Conservation (phyloP, 2,888 invertebrate species). For the Standfussiana lucernea region DNA sequence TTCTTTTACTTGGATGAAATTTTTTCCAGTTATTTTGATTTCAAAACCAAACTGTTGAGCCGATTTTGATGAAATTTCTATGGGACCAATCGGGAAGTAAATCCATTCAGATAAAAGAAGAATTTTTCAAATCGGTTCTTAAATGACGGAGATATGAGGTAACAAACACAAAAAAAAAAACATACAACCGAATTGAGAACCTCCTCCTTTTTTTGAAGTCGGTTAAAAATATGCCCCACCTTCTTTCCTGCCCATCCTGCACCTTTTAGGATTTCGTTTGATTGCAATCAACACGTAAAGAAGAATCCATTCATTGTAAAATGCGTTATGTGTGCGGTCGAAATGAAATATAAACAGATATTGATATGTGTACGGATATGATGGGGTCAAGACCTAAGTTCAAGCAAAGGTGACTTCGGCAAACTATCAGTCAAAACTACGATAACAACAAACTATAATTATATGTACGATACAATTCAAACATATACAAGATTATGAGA, state of each 20-base stretch:
- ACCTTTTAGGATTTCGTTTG: background rate
- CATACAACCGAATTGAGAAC: too few relatives aligned
- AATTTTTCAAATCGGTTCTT: too few relatives aligned
- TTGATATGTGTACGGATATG: background rate
- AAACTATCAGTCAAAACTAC: slow-evolving; percentile 19
- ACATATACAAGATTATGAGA: background rate
- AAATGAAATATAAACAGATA: slow-evolving; percentile 6
- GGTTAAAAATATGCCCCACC: background rate
- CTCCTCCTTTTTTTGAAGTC: too few relatives aligned
- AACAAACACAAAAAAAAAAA: too few relatives aligned
- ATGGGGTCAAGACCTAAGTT: slow-evolving; percentile 37
- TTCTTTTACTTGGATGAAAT: too few relatives aligned
- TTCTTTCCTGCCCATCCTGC: background rate
- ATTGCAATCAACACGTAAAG: background rate
- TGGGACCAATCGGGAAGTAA: too few relatives aligned
- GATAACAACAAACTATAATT: slow-evolving; percentile 4
- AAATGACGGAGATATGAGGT: too few relatives aligned
- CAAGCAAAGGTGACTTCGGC: slow-evolving; percentile 17
- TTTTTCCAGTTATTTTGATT: too few relatives aligned
- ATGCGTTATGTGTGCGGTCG: slow-evolving; percentile 43
- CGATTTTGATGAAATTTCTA: too few relatives aligned
- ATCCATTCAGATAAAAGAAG: too few relatives aligned
- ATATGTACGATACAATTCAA: background rate
- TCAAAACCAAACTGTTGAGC: too few relatives aligned
- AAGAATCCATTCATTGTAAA: background rate